Evolutionary conservation across 1,140 invertebrate species (phyloP).

Genomic region (Drosophila kikkawai): DNA sequence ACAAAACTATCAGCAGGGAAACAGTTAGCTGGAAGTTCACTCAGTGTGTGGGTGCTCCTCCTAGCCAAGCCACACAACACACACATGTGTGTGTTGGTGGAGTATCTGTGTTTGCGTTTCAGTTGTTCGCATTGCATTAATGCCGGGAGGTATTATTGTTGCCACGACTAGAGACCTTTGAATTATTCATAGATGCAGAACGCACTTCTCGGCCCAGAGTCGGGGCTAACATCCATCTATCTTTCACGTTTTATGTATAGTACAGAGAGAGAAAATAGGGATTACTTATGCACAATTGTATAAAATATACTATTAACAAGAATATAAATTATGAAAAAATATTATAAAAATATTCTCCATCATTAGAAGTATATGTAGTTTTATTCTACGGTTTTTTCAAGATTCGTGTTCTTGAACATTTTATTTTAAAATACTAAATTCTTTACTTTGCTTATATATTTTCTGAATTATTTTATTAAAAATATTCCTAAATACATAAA

Average conservation of each 20-base stretch:
- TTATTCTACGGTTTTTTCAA: no score
- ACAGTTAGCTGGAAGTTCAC: constrained; percentile 21
- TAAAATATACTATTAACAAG: no score
- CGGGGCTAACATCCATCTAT: constrained; percentile 30
- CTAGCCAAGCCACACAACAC: not conserved
- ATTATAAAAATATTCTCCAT: not conserved
- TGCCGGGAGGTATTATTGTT: constrained; percentile 68
- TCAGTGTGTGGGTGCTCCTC: constrained; percentile 4
- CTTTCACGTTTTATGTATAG: not conserved
- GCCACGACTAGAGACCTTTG: constrained; percentile 50
- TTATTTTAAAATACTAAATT: no score
- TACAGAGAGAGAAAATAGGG: not conserved
- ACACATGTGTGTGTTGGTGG: constrained; percentile 20
- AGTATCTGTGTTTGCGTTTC: constrained; percentile 31
- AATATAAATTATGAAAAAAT: not conserved
- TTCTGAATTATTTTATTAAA: no score
- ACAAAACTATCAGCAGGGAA: constrained; percentile 72
- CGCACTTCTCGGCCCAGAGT: constrained; percentile 37
- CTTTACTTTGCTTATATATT: no score
- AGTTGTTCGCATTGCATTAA: constrained; percentile 62
- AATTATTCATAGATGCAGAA: constrained; percentile 73
- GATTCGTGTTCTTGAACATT: no score
- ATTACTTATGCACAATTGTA: no score
- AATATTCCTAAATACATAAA: no score
- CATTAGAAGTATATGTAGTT: no score